Base-by-base conservation (phyloP, 2,797 vertebrate species). In the Stomatorhinus walkeri region DNA sequence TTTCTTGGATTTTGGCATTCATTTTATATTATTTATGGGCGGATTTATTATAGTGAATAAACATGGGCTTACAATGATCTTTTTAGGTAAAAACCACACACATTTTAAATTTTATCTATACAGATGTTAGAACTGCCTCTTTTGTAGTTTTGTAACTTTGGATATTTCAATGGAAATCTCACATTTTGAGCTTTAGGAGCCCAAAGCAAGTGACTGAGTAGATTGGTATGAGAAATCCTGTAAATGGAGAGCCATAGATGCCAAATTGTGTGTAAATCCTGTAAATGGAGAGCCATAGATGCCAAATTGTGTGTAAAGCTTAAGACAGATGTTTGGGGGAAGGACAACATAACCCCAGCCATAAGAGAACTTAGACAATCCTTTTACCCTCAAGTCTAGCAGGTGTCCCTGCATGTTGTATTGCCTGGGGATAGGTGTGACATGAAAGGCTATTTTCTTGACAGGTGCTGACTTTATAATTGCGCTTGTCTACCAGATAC, bases 401-500 rank as follows among this genome's bases (percentile, higher is more conserved):
- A 81, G 76, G 36, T 81, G 76, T 43, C 76, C 40, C 76, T 81
- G 40, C 48, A 36, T 52, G 22, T 85, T 81, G 16, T 54, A 85
- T 36, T 51, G 84, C 48, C 76, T 54, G 48, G 14, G 48, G 84
- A 32, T 28, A 52, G 19, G 48, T 52, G 22, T 28, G 10, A 14
- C 83, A 52, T 52, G 46, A 52, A 51, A 52, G 51, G 24, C 76
- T 54, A 0, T 85, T 51, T 16, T 36, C 24, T 32, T 85, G 51
- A 32, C 48, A 85, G 84, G 24, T 28, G 84, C 24, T 85, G 84
- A 52, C 83, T 85, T 85, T 85, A 52, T 52, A 49, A 52, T 85
- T 85, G 49, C 6, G 10, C 22, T 49, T 32, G 83, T 51, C n/a
- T 52, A 85, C 24, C n/a, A 85, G 49, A 49, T 54, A 16, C 84